Base-by-base conservation (phyloP, 2,113 vertebrate species). In the Aptenodytes patagonicus region DNA sequence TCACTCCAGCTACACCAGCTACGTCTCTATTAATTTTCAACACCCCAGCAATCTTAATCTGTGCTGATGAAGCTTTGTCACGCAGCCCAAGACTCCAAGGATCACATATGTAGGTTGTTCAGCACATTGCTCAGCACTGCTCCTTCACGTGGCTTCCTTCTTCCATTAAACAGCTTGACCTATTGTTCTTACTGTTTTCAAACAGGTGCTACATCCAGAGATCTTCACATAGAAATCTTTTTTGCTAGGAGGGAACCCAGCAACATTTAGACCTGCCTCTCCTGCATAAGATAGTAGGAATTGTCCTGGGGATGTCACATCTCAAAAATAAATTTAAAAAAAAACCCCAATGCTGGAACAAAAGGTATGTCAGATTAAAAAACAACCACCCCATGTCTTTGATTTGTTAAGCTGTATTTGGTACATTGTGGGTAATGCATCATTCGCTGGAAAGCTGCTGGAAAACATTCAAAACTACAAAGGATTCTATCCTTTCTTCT, bases 1-100 rank as follows among this genome's bases (percentile, higher is more conserved):
- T 87, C 93, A 89, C 96, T 96, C 57, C 81, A 94, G 52, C 69
- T 47, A 90, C 90, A 95, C 92, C 72, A 89, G 68, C 90, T 73
- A 57, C 0, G 0, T 75, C 89, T 87, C 81, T 68, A 82, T 57
- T 87, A 60, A 96, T 96, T 94, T 94, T 96, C 94, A 95, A 89
- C 93, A 93, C 52, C 47, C 46, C 44, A 6, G 11, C 81, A 87
- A 93, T 70, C 52, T 87, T 82, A 93, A 93, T 93, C 84, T 90
- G 71, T 49, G 83, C 54, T 86, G 49, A 31, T 81, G 93, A 83
- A 76, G 62, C 58, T 90, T 60, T 86, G 89, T 69, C 11, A 24
- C 6, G 4, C 46, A 77, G 82, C 34, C 62, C 79, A 68, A 58
- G 79, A 12, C 75, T 76, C 79, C 71, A 52, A 28, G 52, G 40